Percentiles rank a stretch among this genome's conserved stretches.
Evolutionary conservation across 2,113 vertebrate species (phyloP).

Genomic region (Sylvia atricapilla): DNA sequence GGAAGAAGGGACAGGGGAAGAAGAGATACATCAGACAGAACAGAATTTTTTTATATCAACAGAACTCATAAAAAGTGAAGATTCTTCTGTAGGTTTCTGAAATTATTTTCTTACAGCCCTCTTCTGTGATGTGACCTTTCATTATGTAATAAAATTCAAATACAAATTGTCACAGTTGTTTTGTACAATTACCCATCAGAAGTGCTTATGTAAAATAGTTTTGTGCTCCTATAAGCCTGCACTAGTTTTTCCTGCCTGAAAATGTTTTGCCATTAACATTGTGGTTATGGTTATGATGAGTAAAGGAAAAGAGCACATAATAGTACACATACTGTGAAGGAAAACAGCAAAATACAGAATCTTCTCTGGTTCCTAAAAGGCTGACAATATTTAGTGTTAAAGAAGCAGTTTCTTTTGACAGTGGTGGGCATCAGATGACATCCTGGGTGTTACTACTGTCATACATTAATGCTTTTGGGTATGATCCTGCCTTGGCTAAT

Average conservation of each 20-base stretch:
- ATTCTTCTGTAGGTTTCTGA: neutral
- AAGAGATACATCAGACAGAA: neutral
- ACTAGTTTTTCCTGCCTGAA: neutral
- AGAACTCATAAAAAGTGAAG: neutral
- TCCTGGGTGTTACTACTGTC: neutral
- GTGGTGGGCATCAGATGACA: neutral
- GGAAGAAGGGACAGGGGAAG: neutral
- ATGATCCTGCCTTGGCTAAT: neutral
- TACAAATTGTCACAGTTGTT: neutral
- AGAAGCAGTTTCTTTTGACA: neutral
- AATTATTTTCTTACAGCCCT: neutral
- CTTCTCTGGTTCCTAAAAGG: neutral
- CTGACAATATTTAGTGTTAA: neutral
- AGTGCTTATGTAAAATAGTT: neutral
- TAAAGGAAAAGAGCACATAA: neutral
- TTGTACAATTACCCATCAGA: neutral
- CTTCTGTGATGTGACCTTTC: neutral
- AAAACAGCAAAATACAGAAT: neutral
- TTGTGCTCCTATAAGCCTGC: neutral
- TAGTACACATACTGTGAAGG: neutral
- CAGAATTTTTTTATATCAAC: neutral
- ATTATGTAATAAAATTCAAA: neutral
- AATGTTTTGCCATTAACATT: neutral
- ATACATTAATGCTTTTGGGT: neutral
- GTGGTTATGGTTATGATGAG: neutral